Conservation (phyloP, 2,888 invertebrate species). For the Scaptomyza tumidula region DNA sequence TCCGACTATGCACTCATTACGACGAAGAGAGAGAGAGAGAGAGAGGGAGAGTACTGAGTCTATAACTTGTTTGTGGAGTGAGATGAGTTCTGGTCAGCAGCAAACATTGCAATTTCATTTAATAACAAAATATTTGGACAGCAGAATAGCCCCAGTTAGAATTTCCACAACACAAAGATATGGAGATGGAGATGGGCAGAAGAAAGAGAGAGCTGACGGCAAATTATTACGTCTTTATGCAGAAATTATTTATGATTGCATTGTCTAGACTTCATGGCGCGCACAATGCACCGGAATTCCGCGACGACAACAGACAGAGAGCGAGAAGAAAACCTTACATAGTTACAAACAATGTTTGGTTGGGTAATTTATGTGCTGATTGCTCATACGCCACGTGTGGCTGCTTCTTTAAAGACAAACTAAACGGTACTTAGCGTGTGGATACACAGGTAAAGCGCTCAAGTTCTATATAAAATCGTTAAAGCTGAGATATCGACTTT, state of each 20-base stretch:
- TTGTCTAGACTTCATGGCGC: conserved; percentile 74
- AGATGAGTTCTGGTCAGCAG: conserved; percentile 57
- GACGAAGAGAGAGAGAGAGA: conserved; percentile 45
- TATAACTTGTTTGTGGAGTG: conserved; percentile 27
- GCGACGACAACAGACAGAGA: conserved; percentile 39
- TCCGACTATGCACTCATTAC: conserved; percentile 54
- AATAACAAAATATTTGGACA: conserved; percentile 75
- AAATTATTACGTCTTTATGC: conserved; percentile 78
- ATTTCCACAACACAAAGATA: conserved; percentile 5
- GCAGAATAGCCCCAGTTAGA: conserved; percentile 28
- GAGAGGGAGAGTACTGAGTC: conserved; percentile 41
- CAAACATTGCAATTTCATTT: conserved; percentile 77
- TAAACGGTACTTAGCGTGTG: conserved; percentile 35
- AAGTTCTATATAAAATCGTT: not conserved
- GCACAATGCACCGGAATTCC: conserved; percentile 76
- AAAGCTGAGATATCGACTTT: not conserved
- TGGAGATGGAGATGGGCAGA: not conserved
- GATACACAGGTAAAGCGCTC: not conserved
- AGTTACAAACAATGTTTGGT: conserved; percentile 38
- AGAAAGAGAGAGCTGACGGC: conserved; percentile 18
- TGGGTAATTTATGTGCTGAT: conserved; percentile 66
- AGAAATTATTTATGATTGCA: conserved; percentile 77
- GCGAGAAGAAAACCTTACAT: conserved; percentile 36
- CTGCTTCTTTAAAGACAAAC: conserved; percentile 26
- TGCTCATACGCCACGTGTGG: conserved; percentile 69